Evolutionary conservation across 2,888 invertebrate genomes (phyloP).

Genomic region (Mongoloraphidia duomilia): DNA sequence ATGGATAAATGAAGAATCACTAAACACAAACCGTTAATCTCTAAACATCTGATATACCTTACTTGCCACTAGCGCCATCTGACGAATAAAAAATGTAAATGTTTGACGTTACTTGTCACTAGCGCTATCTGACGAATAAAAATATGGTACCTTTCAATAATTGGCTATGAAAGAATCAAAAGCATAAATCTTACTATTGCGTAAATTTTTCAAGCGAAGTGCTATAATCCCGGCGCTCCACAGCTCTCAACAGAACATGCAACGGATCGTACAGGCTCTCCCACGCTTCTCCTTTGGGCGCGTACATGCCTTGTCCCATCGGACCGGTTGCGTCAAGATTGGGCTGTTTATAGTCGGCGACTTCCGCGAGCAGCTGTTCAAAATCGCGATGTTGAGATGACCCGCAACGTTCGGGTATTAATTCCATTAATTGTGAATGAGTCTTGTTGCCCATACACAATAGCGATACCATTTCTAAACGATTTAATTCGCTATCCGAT

Average conservation of each 20-base stretch:
- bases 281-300: conserved; percentile 79
- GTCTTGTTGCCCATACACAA: conserved; percentile 90
- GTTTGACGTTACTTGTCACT: too few species aligned
- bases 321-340: conserved; percentile 67
- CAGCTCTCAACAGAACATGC: conserved; percentile 78
- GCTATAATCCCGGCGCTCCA: conserved; percentile 86
- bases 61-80: too few species aligned
- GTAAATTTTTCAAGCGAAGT: conserved; percentile 87
- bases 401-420: conserved; percentile 94
- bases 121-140: too few species aligned
- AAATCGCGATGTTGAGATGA: conserved; percentile 80
- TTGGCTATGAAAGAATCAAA: conserved; percentile 1
- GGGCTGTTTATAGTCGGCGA: conserved; percentile 52
- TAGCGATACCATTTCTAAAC: conserved; percentile 84
- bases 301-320: conserved; percentile 73
- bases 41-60: too few species aligned
- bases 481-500: conserved; percentile 43
- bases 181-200: conserved; percentile 52
- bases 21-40: too few species aligned
- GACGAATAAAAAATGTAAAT: too few species aligned
- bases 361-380: conserved; percentile 67
- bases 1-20: too few species aligned
- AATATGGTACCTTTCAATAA: too few species aligned
- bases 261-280: conserved; percentile 86
- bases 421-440: conserved; percentile 86